Percentiles rank a stretch among this genome's conserved stretches.
Evolutionary conservation across 2,797 vertebrate species (phyloP).

Genomic region (Serranus cabrilla): DNA sequence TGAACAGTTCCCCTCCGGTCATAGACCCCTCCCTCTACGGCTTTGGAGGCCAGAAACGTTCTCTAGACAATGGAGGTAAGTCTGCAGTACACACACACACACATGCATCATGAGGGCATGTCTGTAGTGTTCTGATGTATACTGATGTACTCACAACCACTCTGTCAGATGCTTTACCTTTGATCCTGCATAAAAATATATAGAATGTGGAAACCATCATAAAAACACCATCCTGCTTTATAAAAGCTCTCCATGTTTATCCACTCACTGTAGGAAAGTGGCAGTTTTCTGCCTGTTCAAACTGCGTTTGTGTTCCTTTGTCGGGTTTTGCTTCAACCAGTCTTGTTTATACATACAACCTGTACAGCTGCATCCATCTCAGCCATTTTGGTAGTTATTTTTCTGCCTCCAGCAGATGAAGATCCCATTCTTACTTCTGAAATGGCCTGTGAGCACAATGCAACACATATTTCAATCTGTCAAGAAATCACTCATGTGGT

Average conservation of each 20-base stretch:
- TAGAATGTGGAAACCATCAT: not conserved
- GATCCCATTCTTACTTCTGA: not conserved
- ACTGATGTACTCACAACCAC: not conserved
- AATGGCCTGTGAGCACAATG: not conserved
- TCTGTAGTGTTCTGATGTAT: slow-evolving; percentile 6
- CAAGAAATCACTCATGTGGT: too few species aligned
- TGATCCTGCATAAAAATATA: not conserved
- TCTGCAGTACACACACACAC: not conserved
- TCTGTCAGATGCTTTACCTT: slow-evolving; percentile 1
- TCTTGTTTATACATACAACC: not conserved
- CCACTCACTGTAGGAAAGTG: not conserved
- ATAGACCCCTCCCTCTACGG: slow-evolving; percentile 94
- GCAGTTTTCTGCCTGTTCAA: not conserved
- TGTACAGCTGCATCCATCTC: not conserved
- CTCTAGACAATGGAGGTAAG: slow-evolving; percentile 96
- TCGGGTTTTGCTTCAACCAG: not conserved
- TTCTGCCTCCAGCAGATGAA: not conserved
- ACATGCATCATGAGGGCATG: not conserved
- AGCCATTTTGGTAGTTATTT: not conserved
- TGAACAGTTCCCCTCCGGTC: slow-evolving; percentile 94
- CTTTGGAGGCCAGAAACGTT: slow-evolving; percentile 94
- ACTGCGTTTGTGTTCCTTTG: not conserved
- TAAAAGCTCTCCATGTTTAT: slow-evolving; percentile 15
- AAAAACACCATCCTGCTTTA: not conserved
- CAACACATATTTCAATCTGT: too few species aligned